phyloP scores from a whole-genome alignment of 2,797 vertebrate species.

The Coregonus suidteri region DNA sequence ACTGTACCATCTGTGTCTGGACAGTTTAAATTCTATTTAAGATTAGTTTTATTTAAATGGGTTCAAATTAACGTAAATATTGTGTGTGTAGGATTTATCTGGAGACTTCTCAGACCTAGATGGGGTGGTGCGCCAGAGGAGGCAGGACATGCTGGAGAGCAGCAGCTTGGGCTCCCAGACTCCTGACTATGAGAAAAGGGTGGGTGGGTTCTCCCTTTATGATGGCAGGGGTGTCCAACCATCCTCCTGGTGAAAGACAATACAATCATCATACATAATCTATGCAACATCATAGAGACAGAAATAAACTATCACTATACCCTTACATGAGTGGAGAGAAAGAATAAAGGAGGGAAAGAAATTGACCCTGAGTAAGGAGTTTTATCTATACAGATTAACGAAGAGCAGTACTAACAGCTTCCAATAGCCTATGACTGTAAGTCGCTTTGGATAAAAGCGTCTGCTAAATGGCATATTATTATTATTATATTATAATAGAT shows the following conservation, averaged over 20 bases:
- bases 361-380: too few species aligned
- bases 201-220: conserved; percentile 70
- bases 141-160: conserved; percentile 84
- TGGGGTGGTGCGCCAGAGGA: conserved; percentile 78
- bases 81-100: conserved; percentile 78
- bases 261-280: too few species aligned
- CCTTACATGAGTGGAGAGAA: background rate
- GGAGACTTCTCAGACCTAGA: conserved; percentile 85
- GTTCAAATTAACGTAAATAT: background rate
- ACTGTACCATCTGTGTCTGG: conserved; percentile 19
- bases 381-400: too few species aligned
- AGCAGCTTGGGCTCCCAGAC: conserved; percentile 93
- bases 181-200: conserved; percentile 86
- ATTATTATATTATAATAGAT: too few species aligned
- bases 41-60: background rate
- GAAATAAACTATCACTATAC: background rate
- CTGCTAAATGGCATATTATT: too few species aligned
- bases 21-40: background rate
- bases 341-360: background rate
- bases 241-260: too few species aligned
- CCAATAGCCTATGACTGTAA: too few species aligned
- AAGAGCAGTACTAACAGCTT: too few species aligned
- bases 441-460: too few species aligned
- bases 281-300: too few species aligned
- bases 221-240: background rate